A percentile compares a stretch with the other conserved stretches of the same genome.
These are phyloP conservation scores for Hartigia nigra DNA, from an alignment of 2,888 invertebrate genomes.

Conservation along the genomic window DNA sequence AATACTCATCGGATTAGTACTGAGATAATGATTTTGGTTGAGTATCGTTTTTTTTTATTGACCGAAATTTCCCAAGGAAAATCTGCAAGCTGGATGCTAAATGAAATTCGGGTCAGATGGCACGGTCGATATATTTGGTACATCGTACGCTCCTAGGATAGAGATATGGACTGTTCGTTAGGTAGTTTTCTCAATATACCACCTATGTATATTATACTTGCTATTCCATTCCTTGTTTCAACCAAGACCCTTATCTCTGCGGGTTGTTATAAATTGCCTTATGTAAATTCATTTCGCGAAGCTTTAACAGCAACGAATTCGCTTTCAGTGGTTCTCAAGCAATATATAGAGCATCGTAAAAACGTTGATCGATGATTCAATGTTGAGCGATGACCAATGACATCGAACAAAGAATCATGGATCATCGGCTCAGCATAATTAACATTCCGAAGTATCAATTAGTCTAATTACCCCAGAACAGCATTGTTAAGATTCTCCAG, in stretches of 20 bases:
- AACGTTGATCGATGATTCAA: not conserved
- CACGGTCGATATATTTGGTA: constrained; percentile 34
- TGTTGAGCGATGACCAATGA: not conserved
- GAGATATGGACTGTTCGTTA: not conserved
- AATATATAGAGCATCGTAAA: not conserved
- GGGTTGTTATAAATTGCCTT: too few species aligned
- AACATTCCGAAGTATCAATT: not conserved
- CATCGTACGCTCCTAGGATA: not conserved
- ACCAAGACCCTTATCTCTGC: not conserved
- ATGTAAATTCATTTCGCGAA: not conserved
- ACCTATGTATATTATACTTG: not conserved
- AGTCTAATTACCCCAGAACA: constrained; percentile 69
- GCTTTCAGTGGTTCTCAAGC: not conserved
- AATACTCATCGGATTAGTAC: not conserved
- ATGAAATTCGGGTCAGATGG: constrained; percentile 42
- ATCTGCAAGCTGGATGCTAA: constrained; percentile 16
- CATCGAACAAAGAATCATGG: not conserved
- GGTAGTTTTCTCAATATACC: not conserved
- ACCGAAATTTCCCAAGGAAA: not conserved
- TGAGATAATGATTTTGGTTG: not conserved
- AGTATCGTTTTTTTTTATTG: not conserved
- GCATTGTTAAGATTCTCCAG: constrained; percentile 76
- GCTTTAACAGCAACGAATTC: not conserved
- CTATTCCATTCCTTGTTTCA: not conserved
- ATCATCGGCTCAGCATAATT: not conserved